Percentiles rank a stretch among this genome's conserved stretches.
Evolutionary conservation across 2,888 invertebrate species (phyloP).

Genomic region (Heliconius aoede): DNA sequence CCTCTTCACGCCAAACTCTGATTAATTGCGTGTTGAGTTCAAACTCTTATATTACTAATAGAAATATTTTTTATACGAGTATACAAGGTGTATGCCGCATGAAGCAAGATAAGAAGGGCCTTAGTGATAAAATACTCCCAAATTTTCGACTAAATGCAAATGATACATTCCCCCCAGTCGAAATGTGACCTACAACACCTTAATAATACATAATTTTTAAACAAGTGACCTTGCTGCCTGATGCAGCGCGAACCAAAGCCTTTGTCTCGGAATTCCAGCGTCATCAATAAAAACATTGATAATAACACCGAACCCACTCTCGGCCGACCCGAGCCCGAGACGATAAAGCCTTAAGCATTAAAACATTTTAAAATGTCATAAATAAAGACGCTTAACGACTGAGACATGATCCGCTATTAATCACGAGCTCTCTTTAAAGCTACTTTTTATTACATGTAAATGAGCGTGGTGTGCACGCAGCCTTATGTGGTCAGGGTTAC

Average conservation of each 20-base stretch:
- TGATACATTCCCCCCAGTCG: no score
- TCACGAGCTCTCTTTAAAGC: conserved; percentile 73
- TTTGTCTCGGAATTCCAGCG: conserved; percentile 41
- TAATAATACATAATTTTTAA: not conserved
- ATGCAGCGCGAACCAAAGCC: not conserved
- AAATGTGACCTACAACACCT: not conserved
- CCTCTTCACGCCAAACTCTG: no score
- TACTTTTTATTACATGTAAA: conserved; percentile 81
- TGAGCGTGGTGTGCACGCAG: conserved; percentile 62
- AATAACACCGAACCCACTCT: conserved; percentile 48
- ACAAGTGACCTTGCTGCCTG: not conserved
- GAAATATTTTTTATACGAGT: no score
- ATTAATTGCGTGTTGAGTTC: no score
- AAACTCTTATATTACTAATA: no score
- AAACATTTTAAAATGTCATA: conserved; percentile 81
- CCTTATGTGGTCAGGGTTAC: conserved; percentile 41
- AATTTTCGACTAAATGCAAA: not conserved
- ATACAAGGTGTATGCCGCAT: no score
- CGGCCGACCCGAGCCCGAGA: conserved; percentile 41
- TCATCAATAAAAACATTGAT: conserved; percentile 50
- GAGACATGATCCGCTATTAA: conserved; percentile 70
- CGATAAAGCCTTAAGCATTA: conserved; percentile 69
- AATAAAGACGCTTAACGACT: conserved; percentile 77
- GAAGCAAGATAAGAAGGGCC: no score
- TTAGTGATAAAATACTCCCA: no score